Evolutionary conservation across 1,140 invertebrate genomes (phyloP).

Genomic region (Drosophila malerkotliana): DNA sequence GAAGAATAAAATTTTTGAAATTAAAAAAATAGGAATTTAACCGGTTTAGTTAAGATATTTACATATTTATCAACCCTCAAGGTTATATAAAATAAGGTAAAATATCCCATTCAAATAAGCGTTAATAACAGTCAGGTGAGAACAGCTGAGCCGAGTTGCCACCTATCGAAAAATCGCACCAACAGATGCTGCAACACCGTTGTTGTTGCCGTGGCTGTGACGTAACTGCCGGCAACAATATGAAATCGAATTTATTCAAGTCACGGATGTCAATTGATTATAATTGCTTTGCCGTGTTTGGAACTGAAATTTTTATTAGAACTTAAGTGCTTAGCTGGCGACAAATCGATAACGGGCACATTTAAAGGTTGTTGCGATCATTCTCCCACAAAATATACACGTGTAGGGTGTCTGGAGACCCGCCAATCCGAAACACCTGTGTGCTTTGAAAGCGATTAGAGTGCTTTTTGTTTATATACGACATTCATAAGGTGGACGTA

Average conservation of each 20-base stretch:
- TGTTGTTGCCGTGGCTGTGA: conserved; percentile 38
- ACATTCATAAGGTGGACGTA: conserved; percentile 46
- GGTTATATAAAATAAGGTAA: too few species aligned
- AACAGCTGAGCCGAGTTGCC: conserved; percentile 64
- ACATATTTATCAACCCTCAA: too few species aligned
- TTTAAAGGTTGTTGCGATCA: conserved; percentile 1
- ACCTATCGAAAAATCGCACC: conserved; percentile 23
- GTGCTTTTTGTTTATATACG: conserved; percentile 20
- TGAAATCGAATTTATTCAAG: conserved; percentile 43
- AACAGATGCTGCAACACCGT: conserved; percentile 17
- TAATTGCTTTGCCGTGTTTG: conserved; percentile 28
- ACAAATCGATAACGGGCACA: conserved; percentile 35
- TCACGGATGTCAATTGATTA: conserved; percentile 33
- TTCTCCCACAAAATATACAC: background rate
- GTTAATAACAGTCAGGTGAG: conserved; percentile 23
- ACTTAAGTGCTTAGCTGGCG: conserved; percentile 14
- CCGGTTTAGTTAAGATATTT: too few species aligned
- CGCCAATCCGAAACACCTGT: conserved; percentile 21
- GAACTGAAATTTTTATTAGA: conserved; percentile 16
- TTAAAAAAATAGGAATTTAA: too few species aligned
- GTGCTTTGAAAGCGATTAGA: conserved; percentile 6
- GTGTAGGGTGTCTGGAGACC: conserved; percentile 37
- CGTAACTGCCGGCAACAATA: conserved; percentile 40
- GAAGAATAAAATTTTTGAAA: too few species aligned
- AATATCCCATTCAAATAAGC: background rate